A percentile compares a stretch with the other conserved stretches of the same genome.
phyloP scores from a whole-genome alignment of 2,888 invertebrate genomes.

The Noctua fimbriata region DNA sequence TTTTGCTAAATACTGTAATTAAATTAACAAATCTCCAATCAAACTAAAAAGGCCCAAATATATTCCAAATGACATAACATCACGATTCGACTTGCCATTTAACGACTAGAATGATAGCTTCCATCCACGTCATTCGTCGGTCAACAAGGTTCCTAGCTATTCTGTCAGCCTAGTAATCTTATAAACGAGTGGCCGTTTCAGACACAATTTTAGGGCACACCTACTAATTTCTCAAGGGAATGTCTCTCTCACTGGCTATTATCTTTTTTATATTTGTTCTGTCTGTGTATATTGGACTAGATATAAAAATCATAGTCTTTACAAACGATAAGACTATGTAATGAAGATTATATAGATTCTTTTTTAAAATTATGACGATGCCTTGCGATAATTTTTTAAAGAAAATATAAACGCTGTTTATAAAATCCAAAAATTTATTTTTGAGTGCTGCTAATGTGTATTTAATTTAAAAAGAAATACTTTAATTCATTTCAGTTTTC shows the following conservation, averaged over 20 bases:
- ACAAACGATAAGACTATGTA: not conserved
- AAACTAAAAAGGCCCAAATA: conserved; percentile 1
- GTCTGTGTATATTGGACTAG: not conserved
- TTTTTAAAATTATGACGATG: not conserved
- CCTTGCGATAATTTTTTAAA: not conserved
- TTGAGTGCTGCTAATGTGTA: not conserved
- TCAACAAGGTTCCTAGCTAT: conserved; percentile 44
- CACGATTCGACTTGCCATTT: conserved; percentile 26
- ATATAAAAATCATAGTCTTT: not conserved
- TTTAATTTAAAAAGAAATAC: not conserved
- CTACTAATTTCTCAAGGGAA: conserved; percentile 56
- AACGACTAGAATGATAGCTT: conserved; percentile 29
- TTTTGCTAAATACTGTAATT: not conserved
- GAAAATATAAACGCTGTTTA: not conserved
- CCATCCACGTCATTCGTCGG: conserved; percentile 31
- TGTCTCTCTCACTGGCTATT: conserved; percentile 17
- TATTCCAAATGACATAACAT: conserved; percentile 14
- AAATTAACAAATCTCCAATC: not conserved
- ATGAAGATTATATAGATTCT: not conserved
- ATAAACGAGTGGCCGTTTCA: conserved; percentile 47
- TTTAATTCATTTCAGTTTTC: not conserved
- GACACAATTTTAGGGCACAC: conserved; percentile 52
- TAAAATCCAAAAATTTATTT: not conserved
- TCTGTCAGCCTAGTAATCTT: conserved; percentile 48
- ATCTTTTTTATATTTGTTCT: conserved; percentile 12